Evolutionary conservation across 2,113 vertebrate genomes (phyloP).

Genomic region (Anarhynchus alexandrinus): DNA sequence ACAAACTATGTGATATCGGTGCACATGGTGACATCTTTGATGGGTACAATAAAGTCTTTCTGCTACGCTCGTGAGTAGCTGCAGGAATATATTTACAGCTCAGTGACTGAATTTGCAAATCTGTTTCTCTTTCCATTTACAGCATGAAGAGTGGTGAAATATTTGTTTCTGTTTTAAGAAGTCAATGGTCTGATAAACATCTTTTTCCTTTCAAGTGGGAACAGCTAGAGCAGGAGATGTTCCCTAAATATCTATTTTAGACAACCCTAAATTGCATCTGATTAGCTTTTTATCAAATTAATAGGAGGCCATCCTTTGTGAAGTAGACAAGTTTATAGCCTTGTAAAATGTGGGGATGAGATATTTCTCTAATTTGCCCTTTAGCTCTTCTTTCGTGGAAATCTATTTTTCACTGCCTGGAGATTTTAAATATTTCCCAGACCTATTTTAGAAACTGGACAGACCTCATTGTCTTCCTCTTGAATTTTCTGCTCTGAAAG

Average conservation of each 20-base stretch:
- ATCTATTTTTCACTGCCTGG: slow-evolving; percentile 25
- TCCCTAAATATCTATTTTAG: slow-evolving; percentile 27
- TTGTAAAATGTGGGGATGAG: not conserved
- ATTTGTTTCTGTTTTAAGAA: slow-evolving; percentile 40
- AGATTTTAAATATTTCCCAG: slow-evolving; percentile 19
- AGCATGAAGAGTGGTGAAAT: not conserved
- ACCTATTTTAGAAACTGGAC: slow-evolving; percentile 35
- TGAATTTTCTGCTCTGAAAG: slow-evolving; percentile 36
- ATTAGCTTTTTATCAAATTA: slow-evolving; percentile 40
- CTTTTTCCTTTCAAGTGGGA: slow-evolving; percentile 5
- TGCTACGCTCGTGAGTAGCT: not conserved
- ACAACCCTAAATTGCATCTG: not conserved
- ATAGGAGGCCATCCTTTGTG: not conserved
- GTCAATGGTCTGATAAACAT: not conserved
- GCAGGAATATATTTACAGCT: slow-evolving; percentile 37
- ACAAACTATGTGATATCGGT: not conserved
- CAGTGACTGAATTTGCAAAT: slow-evolving; percentile 2
- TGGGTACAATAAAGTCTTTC: slow-evolving; percentile 7
- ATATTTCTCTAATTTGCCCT: slow-evolving; percentile 39
- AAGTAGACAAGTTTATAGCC: not conserved
- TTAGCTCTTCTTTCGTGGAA: slow-evolving; percentile 22
- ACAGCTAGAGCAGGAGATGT: not conserved
- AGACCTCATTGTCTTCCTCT: slow-evolving; percentile 38
- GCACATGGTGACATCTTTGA: slow-evolving; percentile 14
- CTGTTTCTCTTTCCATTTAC: slow-evolving; percentile 6